phyloP scores from a whole-genome alignment of 1,140 invertebrate species.

The Bombus haemorrhoidalis region DNA sequence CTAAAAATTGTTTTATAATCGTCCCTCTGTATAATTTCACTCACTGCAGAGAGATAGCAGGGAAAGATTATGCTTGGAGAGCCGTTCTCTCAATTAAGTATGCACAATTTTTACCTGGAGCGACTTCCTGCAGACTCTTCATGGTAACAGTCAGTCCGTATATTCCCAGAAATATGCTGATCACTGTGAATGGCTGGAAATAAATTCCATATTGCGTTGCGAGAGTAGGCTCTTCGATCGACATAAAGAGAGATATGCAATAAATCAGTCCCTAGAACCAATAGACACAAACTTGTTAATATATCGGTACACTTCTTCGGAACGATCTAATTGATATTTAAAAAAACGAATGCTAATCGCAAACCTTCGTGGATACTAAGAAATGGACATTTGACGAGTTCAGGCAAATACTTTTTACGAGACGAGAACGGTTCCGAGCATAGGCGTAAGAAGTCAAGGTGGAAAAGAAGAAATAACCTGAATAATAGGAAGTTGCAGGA shows the following conservation, averaged over 20 bases:
- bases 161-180: constrained; percentile 78
- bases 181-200: constrained; percentile 74
- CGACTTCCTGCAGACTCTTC: constrained; percentile 74
- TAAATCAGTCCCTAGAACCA: constrained; percentile 73
- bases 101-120: constrained; percentile 74
- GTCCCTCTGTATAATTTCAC: constrained; percentile 15
- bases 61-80: background rate
- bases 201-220: constrained; percentile 71
- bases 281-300: background rate
- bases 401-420: too few relatives aligned
- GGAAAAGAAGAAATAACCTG: constrained; percentile 73
- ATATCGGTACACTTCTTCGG: too few relatives aligned
- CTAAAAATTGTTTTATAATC: constrained; percentile 24
- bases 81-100: constrained; percentile 42
- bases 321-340: too few relatives aligned
- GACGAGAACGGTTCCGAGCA: background rate
- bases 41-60: background rate
- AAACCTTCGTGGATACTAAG: too few relatives aligned
- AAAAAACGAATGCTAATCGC: too few relatives aligned
- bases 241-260: constrained; percentile 75
- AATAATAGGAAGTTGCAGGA: constrained; percentile 78
- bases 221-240: constrained; percentile 72
- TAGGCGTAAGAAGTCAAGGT: background rate
- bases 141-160: constrained; percentile 77
- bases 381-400: too few relatives aligned